Percentiles rank a stretch among this genome's conserved stretches.
These are phyloP conservation scores for Siderastrea radians DNA, from an alignment of 92 coral and sea anemone species.

Conservation along the genomic window DNA sequence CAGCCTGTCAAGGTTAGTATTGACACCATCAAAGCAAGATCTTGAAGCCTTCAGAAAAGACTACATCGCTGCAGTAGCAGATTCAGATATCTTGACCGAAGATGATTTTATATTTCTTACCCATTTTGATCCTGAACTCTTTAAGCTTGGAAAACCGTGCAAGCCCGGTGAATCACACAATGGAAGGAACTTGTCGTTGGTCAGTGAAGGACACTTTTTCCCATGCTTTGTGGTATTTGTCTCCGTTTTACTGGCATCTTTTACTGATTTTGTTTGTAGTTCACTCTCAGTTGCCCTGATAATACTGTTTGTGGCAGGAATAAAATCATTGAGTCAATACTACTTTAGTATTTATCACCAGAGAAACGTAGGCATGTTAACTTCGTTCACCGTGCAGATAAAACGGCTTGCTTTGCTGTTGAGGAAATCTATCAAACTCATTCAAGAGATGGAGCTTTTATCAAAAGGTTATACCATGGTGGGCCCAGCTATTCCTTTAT, in stretches of 20 bases:
- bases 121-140: slow-evolving; percentile 86
- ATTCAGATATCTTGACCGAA: slow-evolving; percentile 77
- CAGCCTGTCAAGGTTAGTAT: background rate
- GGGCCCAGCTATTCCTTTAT: slow-evolving; percentile 65
- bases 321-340: background rate
- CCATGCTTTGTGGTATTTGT: background rate
- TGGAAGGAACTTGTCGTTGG: background rate
- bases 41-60: slow-evolving; percentile 46
- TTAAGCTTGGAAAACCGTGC: slow-evolving; percentile 2
- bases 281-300: slow-evolving; percentile 14
- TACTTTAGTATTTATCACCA: slow-evolving; percentile 16
- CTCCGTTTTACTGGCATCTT: slow-evolving; percentile 11
- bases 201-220: background rate
- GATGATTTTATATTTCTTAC: slow-evolving; percentile 79
- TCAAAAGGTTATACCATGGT: slow-evolving; percentile 86
- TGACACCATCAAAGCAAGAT: slow-evolving; percentile 4
- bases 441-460: slow-evolving; percentile 92
- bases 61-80: slow-evolving; percentile 63
- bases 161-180: background rate
- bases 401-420: slow-evolving; percentile 56
- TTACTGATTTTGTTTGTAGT: background rate
- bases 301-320: background rate
- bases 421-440: slow-evolving; percentile 78
- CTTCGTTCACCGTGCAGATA: slow-evolving; percentile 42
- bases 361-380: slow-evolving; percentile 8